Percentiles rank a stretch among this genome's conserved stretches.
Conservation (phyloP, 2,797 vertebrate species). For the Enteromius anoplus region DNA sequence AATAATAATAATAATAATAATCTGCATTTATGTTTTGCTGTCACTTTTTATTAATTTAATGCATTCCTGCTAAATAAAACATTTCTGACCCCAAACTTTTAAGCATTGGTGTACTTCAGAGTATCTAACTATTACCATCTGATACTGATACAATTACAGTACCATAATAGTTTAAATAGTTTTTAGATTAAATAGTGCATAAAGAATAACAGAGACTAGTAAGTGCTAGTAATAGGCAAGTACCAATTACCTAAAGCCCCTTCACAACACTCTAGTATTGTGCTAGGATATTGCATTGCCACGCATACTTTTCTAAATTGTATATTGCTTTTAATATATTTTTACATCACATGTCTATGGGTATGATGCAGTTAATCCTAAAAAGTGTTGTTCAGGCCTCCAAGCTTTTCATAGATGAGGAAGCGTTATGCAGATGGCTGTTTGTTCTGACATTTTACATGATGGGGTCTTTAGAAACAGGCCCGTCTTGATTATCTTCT, state of each 20-base stretch:
- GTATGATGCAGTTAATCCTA: not conserved
- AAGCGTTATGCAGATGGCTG: constrained; percentile 12
- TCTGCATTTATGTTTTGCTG: not conserved
- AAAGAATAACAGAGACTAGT: not conserved
- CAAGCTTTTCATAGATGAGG: not conserved
- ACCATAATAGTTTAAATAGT: no score
- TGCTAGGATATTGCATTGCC: not conserved
- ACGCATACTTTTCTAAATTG: not conserved
- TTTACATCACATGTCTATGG: not conserved
- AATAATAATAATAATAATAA: not conserved
- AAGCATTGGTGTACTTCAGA: not conserved
- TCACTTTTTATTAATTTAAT: not conserved
- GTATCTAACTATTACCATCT: not conserved
- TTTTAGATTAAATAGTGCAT: not conserved
- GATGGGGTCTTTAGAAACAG: constrained; percentile 25
- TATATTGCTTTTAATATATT: not conserved
- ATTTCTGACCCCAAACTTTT: not conserved
- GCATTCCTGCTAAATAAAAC: not conserved
- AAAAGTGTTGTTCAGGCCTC: not conserved
- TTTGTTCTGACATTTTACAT: constrained; percentile 31
- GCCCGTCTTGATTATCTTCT: constrained; percentile 32
- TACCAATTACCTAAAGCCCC: not conserved
- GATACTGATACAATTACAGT: not conserved
- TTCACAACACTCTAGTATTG: not conserved
- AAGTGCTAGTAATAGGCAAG: not conserved